Base-by-base conservation (phyloP, 1,140 invertebrate species). In the Drosophila willistoni region DNA sequence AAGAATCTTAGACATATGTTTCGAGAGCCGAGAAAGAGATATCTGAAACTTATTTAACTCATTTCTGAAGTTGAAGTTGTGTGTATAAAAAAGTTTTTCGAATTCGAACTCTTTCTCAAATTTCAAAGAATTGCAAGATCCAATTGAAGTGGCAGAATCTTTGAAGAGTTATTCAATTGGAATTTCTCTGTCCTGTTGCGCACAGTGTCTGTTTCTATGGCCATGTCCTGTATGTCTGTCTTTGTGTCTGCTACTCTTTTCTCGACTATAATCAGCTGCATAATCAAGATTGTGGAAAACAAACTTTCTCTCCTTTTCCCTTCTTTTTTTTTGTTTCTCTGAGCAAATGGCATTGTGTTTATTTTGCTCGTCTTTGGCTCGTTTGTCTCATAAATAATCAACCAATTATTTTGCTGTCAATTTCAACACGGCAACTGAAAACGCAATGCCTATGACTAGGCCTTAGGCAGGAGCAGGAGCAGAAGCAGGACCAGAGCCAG, bases 331-430 rank as follows among this genome's bases (percentile, higher is more conserved):
- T 36, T 36, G 10, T 10, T n/a, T 60, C 33, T 17, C 17, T 17
- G 7, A 17, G 44, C 44, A 19, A 47, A 17, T 12, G 25, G 29
- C 55, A 34, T 57, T 34, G 55, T 57, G 44, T 47, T 47, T 47
- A 47, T 34, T 33, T 70, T 79, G 67, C 7, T 63, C 63, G 47
- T 47, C 54, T 60, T 56, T 77, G 29, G 85, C 75, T 82, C 68
- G 82, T 77, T 77, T 71, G 68, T 68, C 82, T 77, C 87, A 90
- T 90, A 90, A 90, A 90, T 90, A 90, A 90, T 84, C 80, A 83
- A 87, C 83, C 87, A 90, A 90, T 90, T 90, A 90, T 90, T 90
- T 91, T 90, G 71, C 87, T 90, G 87, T 90, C 87, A 90, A 90
- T 90, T 90, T 89, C 87, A 90, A 90, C 87, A 90, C 87, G 84